Evolutionary conservation across 2,888 invertebrate genomes (phyloP), one percentile per base, ranked within the genome.

Genomic region (Pasiphila rectangulata): DNA sequence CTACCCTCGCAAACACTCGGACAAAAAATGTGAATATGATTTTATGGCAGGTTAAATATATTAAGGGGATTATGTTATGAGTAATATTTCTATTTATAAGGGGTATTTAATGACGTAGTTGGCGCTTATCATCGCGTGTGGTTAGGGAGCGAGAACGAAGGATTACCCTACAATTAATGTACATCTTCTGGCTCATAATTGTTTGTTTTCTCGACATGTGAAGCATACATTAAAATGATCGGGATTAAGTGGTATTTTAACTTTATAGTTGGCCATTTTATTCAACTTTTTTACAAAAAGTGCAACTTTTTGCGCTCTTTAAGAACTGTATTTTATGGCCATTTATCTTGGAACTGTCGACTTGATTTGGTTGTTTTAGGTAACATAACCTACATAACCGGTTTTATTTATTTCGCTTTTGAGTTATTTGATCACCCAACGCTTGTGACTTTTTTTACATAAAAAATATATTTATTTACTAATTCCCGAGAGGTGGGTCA

Each of bases 21-120:
- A 66, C 71, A 75, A 79, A 79, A 80, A 80, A 75, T 65, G 62
- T 66, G 77, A 79, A 82, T 84, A 84, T 84, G 83, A 86, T 86
- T 87, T 87, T 79, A 86, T 85, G 84, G 79, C 85, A 86, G 82
- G 87, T 88, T 87, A 84, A 84, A 82, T 84, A 82, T 81, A 85
- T 86, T 86, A 82, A 67, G 76, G 79, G 86, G 87, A 88, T 88
- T 86, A 87, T 75, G 85, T 85, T 85, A 83, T 85, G 83, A 80
- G 75, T 83, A 79, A 82, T 84, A 83, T 87, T 84, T 83, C 74
- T 86, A 80, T 84, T 83, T 78, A 78, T 72, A 63, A 79, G 83
- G 87, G 85, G 79, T 68, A 69, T 72, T 75, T 84, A 86, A 86
- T 82, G 72, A 85, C 84, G 71, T 75, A 80, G 86, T 87, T 84